Base-by-base conservation (phyloP, 1,140 invertebrate genomes). In the Hylaeus volcanicus region DNA sequence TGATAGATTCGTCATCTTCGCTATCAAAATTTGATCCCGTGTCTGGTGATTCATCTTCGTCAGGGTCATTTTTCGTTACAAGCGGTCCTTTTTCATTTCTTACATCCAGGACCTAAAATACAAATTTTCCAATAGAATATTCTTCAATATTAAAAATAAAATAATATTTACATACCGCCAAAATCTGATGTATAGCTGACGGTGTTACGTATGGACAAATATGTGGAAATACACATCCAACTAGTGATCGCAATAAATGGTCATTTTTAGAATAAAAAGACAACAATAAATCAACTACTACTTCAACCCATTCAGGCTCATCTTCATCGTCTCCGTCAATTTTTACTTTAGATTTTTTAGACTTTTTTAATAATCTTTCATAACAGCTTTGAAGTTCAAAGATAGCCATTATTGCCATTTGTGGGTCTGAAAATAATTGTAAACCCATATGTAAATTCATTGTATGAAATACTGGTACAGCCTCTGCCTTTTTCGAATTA, bases 291-390 rank as follows among this genome's bases (percentile, higher is more conserved):
- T 97, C 97, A 14, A 96, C 94, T 63, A 97, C 94, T 2, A 97
- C 96, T 93, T 97, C 96, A 73, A 96, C 94, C 97, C 97, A 97
- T 82, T 95, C 92, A 15, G 95, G 96, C 89, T 97, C 96, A 60
- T 94, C 93, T 55, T 92, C 88, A 37, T 91, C 81, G 15, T 83
- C 80, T 56, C 79, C 80, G 0, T 81, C 66, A 73, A 77, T 82
- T 15, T 58, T 48, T 53, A 92, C 89, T 87, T 88, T 92, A 85
- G 71, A 87, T 87, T 93, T 93, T 41, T 87, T 89, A 14, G 92
- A 91, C 37, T 91, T 92, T 68, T 93, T 92, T 81, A 90, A 93
- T 14, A 95, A 93, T 90, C 95, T 94, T 71, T 96, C 94, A 86
- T 95, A 96, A 85, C 96, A 97, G 86, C 94, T 94, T 84, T 96